Conservation (phyloP, 2,113 vertebrate species). For the Arenaria interpres region DNA sequence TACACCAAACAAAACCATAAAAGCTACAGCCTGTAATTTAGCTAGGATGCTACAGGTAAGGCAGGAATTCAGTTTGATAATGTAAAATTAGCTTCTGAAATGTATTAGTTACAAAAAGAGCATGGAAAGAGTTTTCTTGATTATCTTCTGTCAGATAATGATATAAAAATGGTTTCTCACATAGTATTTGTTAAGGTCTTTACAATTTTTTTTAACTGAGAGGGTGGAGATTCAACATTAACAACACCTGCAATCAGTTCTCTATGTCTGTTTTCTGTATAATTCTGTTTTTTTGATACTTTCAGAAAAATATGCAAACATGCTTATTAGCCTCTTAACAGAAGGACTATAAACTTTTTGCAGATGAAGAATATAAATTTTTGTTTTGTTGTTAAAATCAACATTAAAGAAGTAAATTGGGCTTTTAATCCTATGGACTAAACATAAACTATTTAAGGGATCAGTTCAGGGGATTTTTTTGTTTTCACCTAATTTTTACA, state of each 20-base stretch:
- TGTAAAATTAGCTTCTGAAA: background rate
- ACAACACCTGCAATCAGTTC: background rate
- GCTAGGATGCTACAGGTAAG: background rate
- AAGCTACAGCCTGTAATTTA: background rate
- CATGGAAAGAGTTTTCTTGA: background rate
- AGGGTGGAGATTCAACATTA: background rate
- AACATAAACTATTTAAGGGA: background rate
- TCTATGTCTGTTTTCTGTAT: background rate
- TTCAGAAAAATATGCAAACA: background rate
- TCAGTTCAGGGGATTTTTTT: background rate
- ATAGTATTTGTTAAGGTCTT: background rate
- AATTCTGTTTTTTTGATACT: background rate
- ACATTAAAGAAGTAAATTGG: background rate
- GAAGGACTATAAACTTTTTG: background rate
- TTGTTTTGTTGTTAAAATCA: background rate
- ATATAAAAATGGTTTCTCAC: background rate
- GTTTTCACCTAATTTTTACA: background rate
- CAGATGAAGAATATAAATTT: background rate
- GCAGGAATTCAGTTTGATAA: background rate
- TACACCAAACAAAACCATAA: background rate
- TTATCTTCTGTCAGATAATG: background rate
- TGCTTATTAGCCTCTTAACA: background rate
- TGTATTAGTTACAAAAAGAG: background rate
- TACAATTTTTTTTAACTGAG: background rate
- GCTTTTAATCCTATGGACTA: background rate